Percentiles rank a stretch among this genome's conserved stretches.
These are phyloP conservation scores for Chaetodon trifasciatus DNA, from an alignment of 2,797 vertebrate genomes.

Conservation along the genomic window DNA sequence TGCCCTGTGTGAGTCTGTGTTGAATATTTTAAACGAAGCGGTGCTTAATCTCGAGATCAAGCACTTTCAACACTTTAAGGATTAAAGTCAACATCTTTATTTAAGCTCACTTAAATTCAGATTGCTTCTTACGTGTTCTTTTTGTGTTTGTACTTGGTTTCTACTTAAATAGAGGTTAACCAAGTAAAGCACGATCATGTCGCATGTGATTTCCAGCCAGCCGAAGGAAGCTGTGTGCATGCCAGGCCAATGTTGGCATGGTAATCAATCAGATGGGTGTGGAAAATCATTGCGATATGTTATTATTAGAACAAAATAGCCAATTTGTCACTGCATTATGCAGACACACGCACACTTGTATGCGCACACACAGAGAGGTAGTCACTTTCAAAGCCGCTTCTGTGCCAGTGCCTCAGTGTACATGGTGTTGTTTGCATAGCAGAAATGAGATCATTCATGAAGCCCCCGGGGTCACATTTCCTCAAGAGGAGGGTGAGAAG, in stretches of 20 bases:
- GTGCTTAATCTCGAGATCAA: conserved; percentile 11
- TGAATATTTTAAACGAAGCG: conserved; percentile 28
- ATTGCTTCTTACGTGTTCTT: neutral
- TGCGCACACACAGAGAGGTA: conserved; percentile 28
- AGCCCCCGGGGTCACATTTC: conserved; percentile 69
- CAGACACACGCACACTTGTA: conserved; percentile 21
- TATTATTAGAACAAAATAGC: conserved; percentile 70
- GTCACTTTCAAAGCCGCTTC: conserved; percentile 49
- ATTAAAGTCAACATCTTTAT: conserved; percentile 11
- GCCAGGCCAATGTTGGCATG: conserved; percentile 57
- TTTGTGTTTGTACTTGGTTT: neutral
- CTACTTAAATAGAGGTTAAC: conserved; percentile 33
- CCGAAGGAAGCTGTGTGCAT: conserved; percentile 22
- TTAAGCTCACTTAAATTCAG: neutral
- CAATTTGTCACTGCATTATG: conserved; percentile 72
- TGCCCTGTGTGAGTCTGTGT: conserved; percentile 31
- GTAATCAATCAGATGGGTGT: conserved; percentile 61
- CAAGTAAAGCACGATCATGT: conserved; percentile 26
- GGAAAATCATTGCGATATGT: conserved; percentile 64
- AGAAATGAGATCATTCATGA: conserved; percentile 69
- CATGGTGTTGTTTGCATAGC: conserved; percentile 62
- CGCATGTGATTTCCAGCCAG: conserved; percentile 51
- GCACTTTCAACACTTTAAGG: neutral
- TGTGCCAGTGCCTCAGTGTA: conserved; percentile 26
- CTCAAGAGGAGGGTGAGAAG: conserved; percentile 45